Percentiles rank a stretch among this genome's conserved stretches.
Evolutionary conservation across 2,888 invertebrate genomes (phyloP).

Genomic region (Lycaena phlaeas): DNA sequence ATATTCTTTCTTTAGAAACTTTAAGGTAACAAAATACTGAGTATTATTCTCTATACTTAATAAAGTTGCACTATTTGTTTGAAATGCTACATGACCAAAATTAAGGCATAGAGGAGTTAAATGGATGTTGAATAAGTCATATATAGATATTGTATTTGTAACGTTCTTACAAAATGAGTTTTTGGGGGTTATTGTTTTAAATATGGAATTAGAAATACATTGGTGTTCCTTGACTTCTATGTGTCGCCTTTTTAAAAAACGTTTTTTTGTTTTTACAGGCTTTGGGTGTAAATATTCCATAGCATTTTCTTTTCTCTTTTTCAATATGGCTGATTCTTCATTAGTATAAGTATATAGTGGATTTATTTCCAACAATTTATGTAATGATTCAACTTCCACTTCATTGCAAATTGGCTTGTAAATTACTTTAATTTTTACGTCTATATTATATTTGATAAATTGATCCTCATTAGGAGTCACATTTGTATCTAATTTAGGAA

Average conservation of each 20-base stretch:
- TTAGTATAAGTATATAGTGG: constrained; percentile 39
- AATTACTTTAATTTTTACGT: constrained; percentile 33
- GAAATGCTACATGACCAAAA: constrained; percentile 46
- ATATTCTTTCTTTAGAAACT: constrained; percentile 31
- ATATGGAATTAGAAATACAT: constrained; percentile 27
- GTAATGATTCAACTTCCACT: constrained; percentile 40
- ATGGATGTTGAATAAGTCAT: constrained; percentile 39
- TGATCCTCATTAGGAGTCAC: constrained; percentile 25
- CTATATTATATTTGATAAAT: constrained; percentile 36
- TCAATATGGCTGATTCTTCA: constrained; percentile 28
- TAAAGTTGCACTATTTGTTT: constrained; percentile 37
- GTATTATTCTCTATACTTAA: constrained; percentile 46
- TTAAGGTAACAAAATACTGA: constrained; percentile 33
- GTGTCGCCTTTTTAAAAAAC: constrained; percentile 28
- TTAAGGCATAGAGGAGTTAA: constrained; percentile 39
- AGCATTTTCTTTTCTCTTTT: constrained; percentile 29
- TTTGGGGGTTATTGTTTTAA: constrained; percentile 17
- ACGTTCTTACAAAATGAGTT: constrained; percentile 34
- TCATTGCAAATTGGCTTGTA: constrained; percentile 28
- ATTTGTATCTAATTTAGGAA: constrained; percentile 15
- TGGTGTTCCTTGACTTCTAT: constrained; percentile 27
- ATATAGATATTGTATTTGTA: constrained; percentile 26
- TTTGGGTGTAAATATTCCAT: constrained; percentile 33
- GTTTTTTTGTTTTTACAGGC: constrained; percentile 24
- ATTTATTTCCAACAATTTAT: constrained; percentile 40